Evolutionary conservation across 2,888 invertebrate genomes (phyloP).

Genomic region (Meliscaeva auricollis): DNA sequence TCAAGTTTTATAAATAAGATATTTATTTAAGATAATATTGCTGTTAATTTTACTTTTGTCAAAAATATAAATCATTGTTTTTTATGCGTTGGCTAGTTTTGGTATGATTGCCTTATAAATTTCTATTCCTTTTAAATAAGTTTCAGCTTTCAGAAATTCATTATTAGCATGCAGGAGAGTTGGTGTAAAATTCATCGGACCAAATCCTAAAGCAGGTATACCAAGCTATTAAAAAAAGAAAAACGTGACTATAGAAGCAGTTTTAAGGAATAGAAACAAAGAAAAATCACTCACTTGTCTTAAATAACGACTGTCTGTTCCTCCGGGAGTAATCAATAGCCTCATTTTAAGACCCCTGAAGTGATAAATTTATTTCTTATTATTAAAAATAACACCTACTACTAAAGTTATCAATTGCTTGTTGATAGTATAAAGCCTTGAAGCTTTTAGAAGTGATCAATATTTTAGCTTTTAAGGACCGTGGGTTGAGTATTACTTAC

Average conservation of each 20-base stretch:
- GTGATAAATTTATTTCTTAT: not conserved
- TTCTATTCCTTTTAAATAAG: constrained; percentile 92
- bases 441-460: no score
- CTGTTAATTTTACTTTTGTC: no score
- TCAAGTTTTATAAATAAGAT: no score
- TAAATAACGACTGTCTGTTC: constrained; percentile 11
- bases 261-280: no score
- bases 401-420: no score
- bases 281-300: not conserved
- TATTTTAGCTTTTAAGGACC: no score
- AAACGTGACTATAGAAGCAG: not conserved
- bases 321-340: not conserved
- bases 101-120: constrained; percentile 85
- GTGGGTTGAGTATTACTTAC: no score
- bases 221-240: constrained; percentile 85
- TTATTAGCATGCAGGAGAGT: constrained; percentile 95
- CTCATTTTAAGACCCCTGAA: not conserved
- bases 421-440: no score
- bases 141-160: constrained; percentile 91
- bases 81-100: constrained; percentile 78
- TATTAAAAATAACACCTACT: not conserved
- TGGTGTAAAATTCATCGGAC: constrained; percentile 93
- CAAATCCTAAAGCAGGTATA: constrained; percentile 94
- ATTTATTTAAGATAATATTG: no score
- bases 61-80: no score